These are phyloP conservation scores for Unio delphinus DNA, from an alignment of 2,888 invertebrate genomes.

Conservation along the genomic window DNA sequence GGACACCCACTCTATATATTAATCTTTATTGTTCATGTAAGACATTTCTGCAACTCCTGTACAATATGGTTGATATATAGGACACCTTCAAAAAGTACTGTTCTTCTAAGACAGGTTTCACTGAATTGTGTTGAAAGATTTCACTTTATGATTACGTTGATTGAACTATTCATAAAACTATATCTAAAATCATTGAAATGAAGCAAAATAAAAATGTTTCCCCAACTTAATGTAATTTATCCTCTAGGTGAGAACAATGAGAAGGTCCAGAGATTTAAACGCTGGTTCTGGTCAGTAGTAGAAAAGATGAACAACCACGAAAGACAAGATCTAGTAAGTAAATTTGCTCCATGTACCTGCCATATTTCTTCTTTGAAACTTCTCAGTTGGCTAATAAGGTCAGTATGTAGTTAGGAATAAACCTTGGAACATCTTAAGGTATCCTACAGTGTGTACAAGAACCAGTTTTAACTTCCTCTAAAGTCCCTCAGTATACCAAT, in stretches of 20 bases:
- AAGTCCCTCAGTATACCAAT: no score
- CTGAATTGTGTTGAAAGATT: no score
- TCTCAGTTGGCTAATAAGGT: neutral
- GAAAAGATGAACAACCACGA: conserved; percentile 97
- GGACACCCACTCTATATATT: no score
- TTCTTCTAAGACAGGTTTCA: no score
- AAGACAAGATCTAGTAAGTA: conserved; percentile 92
- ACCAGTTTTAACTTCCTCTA: no score
- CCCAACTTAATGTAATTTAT: neutral
- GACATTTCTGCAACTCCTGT: no score
- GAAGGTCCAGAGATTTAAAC: conserved; percentile 81
- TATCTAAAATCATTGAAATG: neutral
- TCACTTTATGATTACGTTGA: neutral
- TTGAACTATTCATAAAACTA: neutral
- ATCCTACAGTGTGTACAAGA: no score
- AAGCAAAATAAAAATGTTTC: neutral
- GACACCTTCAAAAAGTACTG: no score
- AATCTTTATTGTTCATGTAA: no score
- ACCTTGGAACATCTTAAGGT: no score
- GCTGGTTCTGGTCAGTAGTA: conserved; percentile 99
- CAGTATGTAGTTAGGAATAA: no score
- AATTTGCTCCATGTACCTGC: neutral
- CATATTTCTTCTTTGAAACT: neutral
- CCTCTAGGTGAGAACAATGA: conserved; percentile 71
- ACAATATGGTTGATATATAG: no score